phyloP scores from a whole-genome alignment of 2,113 vertebrate genomes.

The Pampusana beccarii region DNA sequence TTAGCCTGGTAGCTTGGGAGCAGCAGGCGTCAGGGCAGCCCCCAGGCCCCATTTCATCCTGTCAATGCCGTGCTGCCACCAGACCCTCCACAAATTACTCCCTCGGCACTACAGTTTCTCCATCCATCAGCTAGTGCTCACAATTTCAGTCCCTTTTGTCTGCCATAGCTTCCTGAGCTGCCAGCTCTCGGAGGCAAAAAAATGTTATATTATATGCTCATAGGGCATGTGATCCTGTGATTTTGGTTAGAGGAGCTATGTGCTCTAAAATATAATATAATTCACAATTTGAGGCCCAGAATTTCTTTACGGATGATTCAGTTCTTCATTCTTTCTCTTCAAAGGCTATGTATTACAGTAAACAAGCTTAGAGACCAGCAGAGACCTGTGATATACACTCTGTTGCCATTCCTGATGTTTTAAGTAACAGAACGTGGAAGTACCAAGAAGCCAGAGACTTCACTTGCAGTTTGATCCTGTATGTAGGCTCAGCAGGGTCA shows the following conservation, averaged over 20 bases:
- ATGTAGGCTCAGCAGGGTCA: fast-evolving
- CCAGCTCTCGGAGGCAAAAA: background rate
- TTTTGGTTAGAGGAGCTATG: background rate
- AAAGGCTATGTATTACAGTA: background rate
- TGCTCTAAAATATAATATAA: background rate
- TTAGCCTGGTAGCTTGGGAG: background rate
- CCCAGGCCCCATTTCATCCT: background rate
- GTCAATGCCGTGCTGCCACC: background rate
- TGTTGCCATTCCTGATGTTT: background rate
- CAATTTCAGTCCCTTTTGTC: background rate
- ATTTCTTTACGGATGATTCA: background rate
- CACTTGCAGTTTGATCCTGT: background rate
- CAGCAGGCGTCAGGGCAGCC: background rate
- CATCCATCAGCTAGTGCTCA: background rate
- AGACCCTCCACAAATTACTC: background rate
- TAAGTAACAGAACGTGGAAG: background rate
- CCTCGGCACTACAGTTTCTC: background rate
- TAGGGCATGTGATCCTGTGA: background rate
- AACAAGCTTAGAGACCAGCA: background rate
- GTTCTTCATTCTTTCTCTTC: background rate
- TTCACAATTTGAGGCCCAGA: background rate
- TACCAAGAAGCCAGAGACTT: background rate
- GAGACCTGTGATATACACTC: background rate
- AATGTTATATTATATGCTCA: background rate
- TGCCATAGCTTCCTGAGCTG: background rate